Evolutionary conservation across 2,888 invertebrate species (phyloP), one percentile per base, ranked within the genome.

Genomic region (Creontiades dilutus): DNA sequence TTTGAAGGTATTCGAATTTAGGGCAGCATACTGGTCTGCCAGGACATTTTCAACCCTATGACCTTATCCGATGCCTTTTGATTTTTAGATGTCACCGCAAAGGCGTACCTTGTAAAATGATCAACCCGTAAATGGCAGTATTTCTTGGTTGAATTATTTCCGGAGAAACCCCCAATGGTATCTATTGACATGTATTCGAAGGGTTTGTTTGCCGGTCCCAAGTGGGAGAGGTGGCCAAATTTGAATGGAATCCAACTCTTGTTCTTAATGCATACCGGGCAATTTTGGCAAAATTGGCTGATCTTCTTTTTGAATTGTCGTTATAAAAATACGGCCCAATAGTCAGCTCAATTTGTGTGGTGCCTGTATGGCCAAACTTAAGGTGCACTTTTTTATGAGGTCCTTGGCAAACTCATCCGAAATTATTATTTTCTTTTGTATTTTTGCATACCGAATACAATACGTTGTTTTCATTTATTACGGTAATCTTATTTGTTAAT

Each of bases 91-190:
- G 92, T 92, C 46, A 89, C 46, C 81, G 92, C 92, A 81, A 89
- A 91, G n/a, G 91, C 92, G 61, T 91, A 92, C 82, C 92, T 91
- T 23, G 92, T 92, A 61, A 92, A 92, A 81, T 92, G 92, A 76
- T 92, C 92, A 37, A 91, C 90, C 19, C 91, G 46, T 55, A 92
- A 80, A 90, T 92, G 92, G 46, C 92, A 37, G 80, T 92, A 92
- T 91, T 81, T 92, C 91, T 92, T 92, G 90, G 92, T 91, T 9
- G 92, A 92, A 75, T 91, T 89, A 37, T 91, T 86, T 11, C 92
- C 92, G 16, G 92, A 92, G 90, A 92, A 91, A n/a, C 92, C 92
- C 23, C 92, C 92, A 19, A 92, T 92, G 2, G 92, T 92, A 82
- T 92, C 92, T 16, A 92, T 90, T 11, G 92, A 92, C 7, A 92